Evolutionary conservation across 2,113 vertebrate genomes (phyloP).

Genomic region (Oncorhynchus masou): DNA sequence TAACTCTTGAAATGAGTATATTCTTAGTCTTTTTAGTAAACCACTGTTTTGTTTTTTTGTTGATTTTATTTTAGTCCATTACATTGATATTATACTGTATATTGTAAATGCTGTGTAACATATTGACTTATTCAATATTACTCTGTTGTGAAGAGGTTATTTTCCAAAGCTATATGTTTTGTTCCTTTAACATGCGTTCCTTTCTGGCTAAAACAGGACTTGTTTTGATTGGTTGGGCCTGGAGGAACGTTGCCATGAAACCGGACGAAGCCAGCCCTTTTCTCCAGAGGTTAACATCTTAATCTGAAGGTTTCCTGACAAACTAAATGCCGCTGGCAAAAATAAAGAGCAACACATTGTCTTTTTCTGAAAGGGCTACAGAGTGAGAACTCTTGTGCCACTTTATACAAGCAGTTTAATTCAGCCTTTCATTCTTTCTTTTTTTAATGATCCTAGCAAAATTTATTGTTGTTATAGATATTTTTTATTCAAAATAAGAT

Average conservation of each 20-base stretch:
- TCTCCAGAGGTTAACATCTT: slow-evolving; percentile 81
- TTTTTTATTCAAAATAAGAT: slow-evolving; percentile 99
- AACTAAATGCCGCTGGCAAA: slow-evolving; percentile 98
- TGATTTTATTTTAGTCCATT: slow-evolving; percentile 83
- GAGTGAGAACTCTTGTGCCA: slow-evolving; percentile 80
- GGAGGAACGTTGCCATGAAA: slow-evolving; percentile 71
- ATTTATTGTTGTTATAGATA: slow-evolving; percentile 97
- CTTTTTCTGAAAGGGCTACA: slow-evolving; percentile 76
- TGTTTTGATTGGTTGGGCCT: slow-evolving; percentile 83
- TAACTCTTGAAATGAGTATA: slow-evolving; percentile 70
- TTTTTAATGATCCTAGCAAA: slow-evolving; percentile 94
- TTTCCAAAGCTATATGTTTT: slow-evolving; percentile 65
- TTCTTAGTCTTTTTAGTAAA: slow-evolving; percentile 81
- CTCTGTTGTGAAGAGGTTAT: slow-evolving; percentile 64
- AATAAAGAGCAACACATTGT: slow-evolving; percentile 88
- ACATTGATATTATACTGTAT: slow-evolving; percentile 86
- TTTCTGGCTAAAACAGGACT: slow-evolving; percentile 82
- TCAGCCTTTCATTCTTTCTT: slow-evolving; percentile 90
- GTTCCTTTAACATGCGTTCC: slow-evolving; percentile 91
- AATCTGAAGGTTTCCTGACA: slow-evolving; percentile 93
- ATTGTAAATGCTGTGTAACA: slow-evolving; percentile 82
- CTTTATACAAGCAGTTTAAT: slow-evolving; percentile 31
- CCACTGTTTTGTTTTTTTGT: slow-evolving; percentile 81
- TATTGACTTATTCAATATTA: slow-evolving; percentile 75
- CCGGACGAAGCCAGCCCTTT: slow-evolving; percentile 81